phyloP scores from a whole-genome alignment of 1,140 invertebrate species.

The Geopemphigus sp. region DNA sequence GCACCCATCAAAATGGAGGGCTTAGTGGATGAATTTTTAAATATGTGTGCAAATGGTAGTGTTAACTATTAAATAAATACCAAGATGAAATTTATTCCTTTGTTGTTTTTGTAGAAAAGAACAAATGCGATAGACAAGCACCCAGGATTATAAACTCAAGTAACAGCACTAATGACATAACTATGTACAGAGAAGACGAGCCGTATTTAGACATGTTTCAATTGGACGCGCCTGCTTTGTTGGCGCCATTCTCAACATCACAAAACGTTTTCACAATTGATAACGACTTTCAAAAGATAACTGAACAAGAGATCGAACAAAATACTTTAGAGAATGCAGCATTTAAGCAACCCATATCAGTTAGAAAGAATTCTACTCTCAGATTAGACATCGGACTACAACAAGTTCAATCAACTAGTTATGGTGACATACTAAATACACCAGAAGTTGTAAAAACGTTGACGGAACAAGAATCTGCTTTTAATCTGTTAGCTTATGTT shows the following conservation, averaged over 20 bases:
- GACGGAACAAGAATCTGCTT: constrained; percentile 50
- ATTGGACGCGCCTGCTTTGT: constrained; percentile 13
- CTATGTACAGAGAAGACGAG: constrained; percentile 46
- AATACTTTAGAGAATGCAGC: constrained; percentile 7
- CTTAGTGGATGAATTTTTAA: constrained; percentile 50
- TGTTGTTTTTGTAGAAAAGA: constrained; percentile 6
- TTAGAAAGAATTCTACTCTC: constrained; percentile 24
- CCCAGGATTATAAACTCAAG: constrained; percentile 44
- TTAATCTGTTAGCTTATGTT: constrained; percentile 51
- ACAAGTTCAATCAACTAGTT: constrained; percentile 39
- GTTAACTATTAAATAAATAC: too few relatives aligned
- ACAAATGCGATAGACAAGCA: constrained; percentile 40
- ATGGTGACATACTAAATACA: constrained; percentile 31
- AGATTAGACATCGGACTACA: constrained; percentile 38
- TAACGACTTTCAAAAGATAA: neutral
- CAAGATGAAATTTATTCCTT: too few relatives aligned
- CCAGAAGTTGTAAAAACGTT: constrained; percentile 49
- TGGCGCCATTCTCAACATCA: constrained; percentile 37
- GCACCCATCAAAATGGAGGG: constrained; percentile 51
- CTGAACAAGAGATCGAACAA: constrained; percentile 9
- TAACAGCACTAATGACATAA: constrained; percentile 47
- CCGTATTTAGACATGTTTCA: constrained; percentile 45
- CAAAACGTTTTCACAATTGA: constrained; percentile 36
- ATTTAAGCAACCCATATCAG: constrained; percentile 38
- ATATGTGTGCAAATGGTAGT: constrained; percentile 42